Evolutionary conservation across 2,888 invertebrate genomes (phyloP).

Genomic region (Epinotia brunnichana): DNA sequence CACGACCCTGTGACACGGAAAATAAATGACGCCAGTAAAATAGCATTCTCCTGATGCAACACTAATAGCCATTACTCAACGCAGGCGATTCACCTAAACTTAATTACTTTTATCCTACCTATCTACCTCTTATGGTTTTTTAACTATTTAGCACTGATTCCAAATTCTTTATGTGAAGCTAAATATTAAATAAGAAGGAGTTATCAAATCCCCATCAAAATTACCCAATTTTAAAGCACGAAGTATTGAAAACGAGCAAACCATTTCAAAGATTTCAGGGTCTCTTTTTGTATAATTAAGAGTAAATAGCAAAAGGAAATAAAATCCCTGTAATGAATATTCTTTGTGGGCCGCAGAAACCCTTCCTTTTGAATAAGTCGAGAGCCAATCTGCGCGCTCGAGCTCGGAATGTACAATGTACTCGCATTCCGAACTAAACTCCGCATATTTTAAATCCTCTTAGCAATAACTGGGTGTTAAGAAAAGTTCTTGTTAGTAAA

Average conservation of each 20-base stretch:
- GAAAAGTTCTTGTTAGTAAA: neutral
- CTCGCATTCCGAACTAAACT: neutral
- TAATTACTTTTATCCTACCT: no score
- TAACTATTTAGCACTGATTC: no score
- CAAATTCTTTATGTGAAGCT: no score
- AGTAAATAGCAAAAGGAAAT: conserved; percentile 5
- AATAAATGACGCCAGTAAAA: no score
- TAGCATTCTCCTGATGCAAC: no score
- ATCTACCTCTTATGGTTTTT: no score
- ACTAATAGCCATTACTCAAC: no score
- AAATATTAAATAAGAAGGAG: neutral
- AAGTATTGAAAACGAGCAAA: neutral
- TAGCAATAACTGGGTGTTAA: neutral
- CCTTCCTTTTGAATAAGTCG: conserved; percentile 16
- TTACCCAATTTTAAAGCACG: neutral
- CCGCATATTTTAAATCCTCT: neutral
- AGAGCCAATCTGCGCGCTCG: conserved; percentile 1
- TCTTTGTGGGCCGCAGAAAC: conserved; percentile 6
- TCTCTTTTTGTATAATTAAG: conserved; percentile 7
- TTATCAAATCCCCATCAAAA: neutral
- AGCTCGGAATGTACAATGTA: neutral
- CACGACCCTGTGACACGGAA: no score
- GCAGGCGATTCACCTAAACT: no score
- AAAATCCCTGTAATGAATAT: conserved; percentile 14
- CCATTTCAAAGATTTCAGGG: neutral